A percentile compares a stretch with the other conserved stretches of the same genome.
Evolutionary conservation across 1,140 invertebrate species (phyloP).

Genomic region (Listronotus bonariensis): DNA sequence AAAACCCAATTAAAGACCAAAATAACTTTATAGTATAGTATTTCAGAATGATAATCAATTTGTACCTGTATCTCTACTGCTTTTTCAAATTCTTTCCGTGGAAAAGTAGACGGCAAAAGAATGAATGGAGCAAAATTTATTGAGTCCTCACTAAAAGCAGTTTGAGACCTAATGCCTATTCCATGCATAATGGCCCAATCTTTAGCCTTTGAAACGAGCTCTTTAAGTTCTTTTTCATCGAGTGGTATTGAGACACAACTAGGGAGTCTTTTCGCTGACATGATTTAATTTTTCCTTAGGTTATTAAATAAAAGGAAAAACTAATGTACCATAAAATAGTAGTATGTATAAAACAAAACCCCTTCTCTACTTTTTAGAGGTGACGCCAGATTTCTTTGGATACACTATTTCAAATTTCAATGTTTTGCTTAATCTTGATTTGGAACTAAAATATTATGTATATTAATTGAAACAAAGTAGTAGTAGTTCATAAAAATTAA

Average conservation of each 20-base stretch:
- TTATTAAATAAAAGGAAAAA: no score
- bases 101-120: conserved; percentile 83
- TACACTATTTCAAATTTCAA: no score
- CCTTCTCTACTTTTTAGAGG: no score
- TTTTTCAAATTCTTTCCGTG: conserved; percentile 75
- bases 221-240: conserved; percentile 62
- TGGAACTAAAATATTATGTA: no score
- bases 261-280: conserved; percentile 32
- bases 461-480: no score
- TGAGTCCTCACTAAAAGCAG: conserved; percentile 68
- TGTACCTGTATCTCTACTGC: conserved; percentile 63
- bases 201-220: conserved; percentile 73
- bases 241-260: conserved; percentile 65
- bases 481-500: no score
- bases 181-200: conserved; percentile 86
- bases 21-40: neutral
- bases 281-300: neutral
- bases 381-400: no score
- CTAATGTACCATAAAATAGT: no score
- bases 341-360: no score
- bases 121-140: conserved; percentile 83
- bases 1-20: no score
- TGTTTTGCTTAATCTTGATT: no score
- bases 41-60: neutral
- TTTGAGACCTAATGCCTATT: conserved; percentile 74